Base-by-base conservation (phyloP, 2,113 vertebrate genomes). In the Glaucidium brasilianum region DNA sequence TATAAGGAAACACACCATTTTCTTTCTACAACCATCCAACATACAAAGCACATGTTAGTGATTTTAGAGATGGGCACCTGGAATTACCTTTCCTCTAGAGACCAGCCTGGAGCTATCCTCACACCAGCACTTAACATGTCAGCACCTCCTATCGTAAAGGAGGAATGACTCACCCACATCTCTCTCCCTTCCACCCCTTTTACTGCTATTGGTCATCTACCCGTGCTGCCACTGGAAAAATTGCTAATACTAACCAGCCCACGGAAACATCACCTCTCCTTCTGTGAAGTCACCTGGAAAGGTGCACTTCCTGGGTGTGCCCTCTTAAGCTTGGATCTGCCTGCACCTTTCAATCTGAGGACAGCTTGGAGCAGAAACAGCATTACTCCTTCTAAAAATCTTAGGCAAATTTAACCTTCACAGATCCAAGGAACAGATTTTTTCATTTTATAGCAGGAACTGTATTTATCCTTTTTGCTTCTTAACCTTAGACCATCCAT, bases 141-240 rank as follows among this genome's bases (percentile, higher is more conserved):
- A 76, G 30, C 22, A 80, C 23, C 15, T 59, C 37, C n/a, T 29
- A 25, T 8, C 49, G 60, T 2, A 60, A 37, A 55, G 32, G 23
- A 69, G 27, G 22, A 58, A 30, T 2, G 30, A 19, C 43, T 53
- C 2, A 0, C 12, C 50, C 17, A 29, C 7, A 0, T 5, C 10
- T 47, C 22, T 5, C 26, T 34, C 29, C 15, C 34, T 92, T 47
- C 50, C 4, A 39, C 3, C 1, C 15, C 12, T 15, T 66, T 22
- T 10, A 15, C 30, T 12, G 35, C 45, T 37, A 68, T 10, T 23
- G 59, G 12, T 5, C 27, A 35, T 11, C 49, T 27, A 49, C 17
- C 55, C 12, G 49, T 4, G 5, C 34, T 37, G 17, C 12, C 37
- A 37, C 26, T 35, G 19, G 25, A 69, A 63, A 76, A 75, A n/a